Base-by-base conservation (phyloP, 1,140 invertebrate genomes). In the Ylistrum balloti region DNA sequence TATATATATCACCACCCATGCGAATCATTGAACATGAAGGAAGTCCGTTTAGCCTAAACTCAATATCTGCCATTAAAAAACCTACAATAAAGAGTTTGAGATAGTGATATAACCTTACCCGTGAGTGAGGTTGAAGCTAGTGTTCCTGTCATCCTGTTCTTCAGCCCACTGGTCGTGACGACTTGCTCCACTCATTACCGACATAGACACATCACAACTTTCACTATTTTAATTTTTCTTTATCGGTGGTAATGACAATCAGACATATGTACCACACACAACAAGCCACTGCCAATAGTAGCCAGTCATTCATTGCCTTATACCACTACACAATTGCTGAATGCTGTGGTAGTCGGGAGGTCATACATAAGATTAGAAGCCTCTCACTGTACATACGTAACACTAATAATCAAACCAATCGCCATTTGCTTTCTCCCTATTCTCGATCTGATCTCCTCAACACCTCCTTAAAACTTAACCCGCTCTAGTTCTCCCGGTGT, bases 401-500 rank as follows among this genome's bases (percentile, higher is more conserved):
- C 56, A 74, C 56, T 74, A 74, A 74, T 74, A 74, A 74, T 74
- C 56, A 74, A 74, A 74, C 56, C 56, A 74, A 74, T 74, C 56
- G 56, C 56, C 56, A 74, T 74, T 74, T 74, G 56, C 56, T 74
- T 86, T 86, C 35, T 86, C 33, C 33, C 86, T 33, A 34, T 33
- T 86, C 86, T 86, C 35, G 33, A 34, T 38, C 86, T 34, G 33
- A 34, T 86, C 86, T 86, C 33, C 86, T 34, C 86, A 33, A 38
- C 89, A 86, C 88, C 38, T 89, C 88, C 86, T 41, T 41, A 38
- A 86, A 86, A 86, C 88, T 86, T 86, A 45, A 41, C 74, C 88
- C 88, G 88, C 85, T 89, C 88, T 87, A 86, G 33, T 87, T 90
- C 89, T 45, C 41, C 89, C 86, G 87, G 86, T 90, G 89, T 90